Conservation (phyloP, 2,797 vertebrate species). For the Hoplostethus mediterraneus region DNA sequence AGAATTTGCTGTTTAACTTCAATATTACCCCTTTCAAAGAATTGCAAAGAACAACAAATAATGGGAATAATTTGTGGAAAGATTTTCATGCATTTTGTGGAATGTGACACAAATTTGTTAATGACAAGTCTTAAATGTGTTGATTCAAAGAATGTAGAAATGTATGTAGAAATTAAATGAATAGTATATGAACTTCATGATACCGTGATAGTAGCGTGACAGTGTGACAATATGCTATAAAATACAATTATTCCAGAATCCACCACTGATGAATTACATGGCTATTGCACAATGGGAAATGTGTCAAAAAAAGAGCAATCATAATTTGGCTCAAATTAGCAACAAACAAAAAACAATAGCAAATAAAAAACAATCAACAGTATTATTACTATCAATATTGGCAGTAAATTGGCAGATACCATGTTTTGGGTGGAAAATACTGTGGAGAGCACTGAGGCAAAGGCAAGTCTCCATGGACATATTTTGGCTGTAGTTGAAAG, state of each 20-base stretch:
- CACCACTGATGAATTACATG: neutral
- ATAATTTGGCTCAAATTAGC: constrained; percentile 23
- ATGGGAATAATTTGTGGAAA: constrained; percentile 42
- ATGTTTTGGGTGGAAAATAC: constrained; percentile 55
- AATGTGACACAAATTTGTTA: constrained; percentile 28
- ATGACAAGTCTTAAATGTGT: constrained; percentile 28
- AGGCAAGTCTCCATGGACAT: constrained; percentile 55
- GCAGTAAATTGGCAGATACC: constrained; percentile 36
- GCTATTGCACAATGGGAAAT: constrained; percentile 42
- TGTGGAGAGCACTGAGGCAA: constrained; percentile 34
- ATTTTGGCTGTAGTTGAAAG: constrained; percentile 77
- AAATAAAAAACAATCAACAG: constrained; percentile 61
- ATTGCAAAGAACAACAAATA: too few species aligned
- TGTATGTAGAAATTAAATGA: constrained; percentile 25
- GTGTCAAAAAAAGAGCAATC: constrained; percentile 9
- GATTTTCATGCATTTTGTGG: constrained; percentile 17
- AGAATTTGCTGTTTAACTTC: too few species aligned
- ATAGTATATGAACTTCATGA: neutral
- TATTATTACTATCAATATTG: constrained; percentile 47
- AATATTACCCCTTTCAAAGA: too few species aligned
- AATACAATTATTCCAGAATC: neutral
- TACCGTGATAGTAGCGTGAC: too few species aligned
- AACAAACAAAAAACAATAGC: constrained; percentile 35
- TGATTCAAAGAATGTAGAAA: constrained; percentile 17
- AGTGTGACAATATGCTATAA: neutral